Conservation (phyloP, 2,113 vertebrate genomes). For the Atherinomorus stipes region DNA sequence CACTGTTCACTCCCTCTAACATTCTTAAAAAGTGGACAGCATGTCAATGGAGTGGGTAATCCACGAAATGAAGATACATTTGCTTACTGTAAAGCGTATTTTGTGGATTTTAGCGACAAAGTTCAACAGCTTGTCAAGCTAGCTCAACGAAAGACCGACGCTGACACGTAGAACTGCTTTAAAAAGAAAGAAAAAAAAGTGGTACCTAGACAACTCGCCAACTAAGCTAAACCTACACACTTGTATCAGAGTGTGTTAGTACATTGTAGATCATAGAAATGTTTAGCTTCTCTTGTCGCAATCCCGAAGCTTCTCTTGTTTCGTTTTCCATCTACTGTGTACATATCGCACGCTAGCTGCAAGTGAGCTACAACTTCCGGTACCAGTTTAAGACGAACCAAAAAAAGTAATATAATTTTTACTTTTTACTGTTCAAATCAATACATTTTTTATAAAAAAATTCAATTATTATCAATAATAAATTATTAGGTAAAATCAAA, state of each 20-base stretch:
- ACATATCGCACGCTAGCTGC: conserved; percentile 13
- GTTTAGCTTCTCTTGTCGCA: background rate
- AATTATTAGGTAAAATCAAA: rapidly evolving
- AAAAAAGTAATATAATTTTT: background rate
- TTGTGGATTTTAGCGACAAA: conserved; percentile 4
- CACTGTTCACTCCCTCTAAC: background rate
- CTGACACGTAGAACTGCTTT: background rate
- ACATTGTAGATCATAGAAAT: background rate
- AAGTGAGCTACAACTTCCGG: conserved; percentile 57
- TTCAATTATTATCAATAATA: rapidly evolving
- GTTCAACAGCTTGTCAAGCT: conserved; percentile 47
- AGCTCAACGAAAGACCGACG: conserved; percentile 21
- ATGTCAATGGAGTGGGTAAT: conserved; percentile 1
- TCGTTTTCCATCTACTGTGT: conserved; percentile 26
- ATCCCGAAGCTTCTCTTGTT: background rate
- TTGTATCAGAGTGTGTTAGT: background rate
- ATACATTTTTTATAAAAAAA: background rate
- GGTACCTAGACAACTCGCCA: background rate
- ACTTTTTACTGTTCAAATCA: background rate
- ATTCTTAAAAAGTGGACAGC: background rate
- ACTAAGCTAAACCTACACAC: background rate
- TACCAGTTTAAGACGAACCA: background rate
- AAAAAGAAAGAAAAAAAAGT: background rate
- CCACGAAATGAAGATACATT: background rate
- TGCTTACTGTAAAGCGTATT: background rate